A percentile compares a stretch with the other conserved stretches of the same genome.
phyloP scores from a whole-genome alignment of 1,140 invertebrate species.

The Brachionus rubens region DNA sequence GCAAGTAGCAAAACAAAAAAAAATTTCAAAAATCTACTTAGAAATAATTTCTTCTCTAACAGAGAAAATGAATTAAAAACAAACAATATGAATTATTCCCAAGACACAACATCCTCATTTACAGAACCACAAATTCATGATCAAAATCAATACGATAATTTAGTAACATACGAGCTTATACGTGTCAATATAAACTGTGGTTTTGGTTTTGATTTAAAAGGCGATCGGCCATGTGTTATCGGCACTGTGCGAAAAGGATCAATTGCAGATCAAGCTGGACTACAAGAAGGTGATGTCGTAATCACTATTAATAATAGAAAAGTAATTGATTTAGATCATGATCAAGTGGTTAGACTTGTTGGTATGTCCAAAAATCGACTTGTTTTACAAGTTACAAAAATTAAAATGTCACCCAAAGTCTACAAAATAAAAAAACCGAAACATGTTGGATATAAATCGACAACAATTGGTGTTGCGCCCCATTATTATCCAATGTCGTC shows the following conservation, averaged over 20 bases:
- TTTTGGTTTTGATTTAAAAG: conserved; percentile 43
- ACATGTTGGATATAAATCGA: not conserved
- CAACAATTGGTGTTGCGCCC: conserved; percentile 9
- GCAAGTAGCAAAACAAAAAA: no score
- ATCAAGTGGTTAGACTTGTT: conserved; percentile 38
- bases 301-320: conserved; percentile 41
- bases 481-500: conserved; percentile 8
- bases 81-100: conserved; percentile 33
- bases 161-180: conserved; percentile 4
- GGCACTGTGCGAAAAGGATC: conserved; percentile 36
- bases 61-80: not conserved
- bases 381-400: conserved; percentile 19
- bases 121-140: not conserved
- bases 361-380: conserved; percentile 22
- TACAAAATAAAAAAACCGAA: not conserved
- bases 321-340: conserved; percentile 42
- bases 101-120: conserved; percentile 28
- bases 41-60: no score
- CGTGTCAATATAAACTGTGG: conserved; percentile 14
- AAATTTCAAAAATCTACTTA: no score
- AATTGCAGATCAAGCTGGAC: conserved; percentile 21
- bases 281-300: conserved; percentile 14
- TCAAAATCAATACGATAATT: not conserved
- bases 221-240: conserved; percentile 38
- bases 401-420: not conserved